Percentiles rank a stretch among this genome's conserved stretches.
These are phyloP conservation scores for Percopsis transmontana DNA, from an alignment of 2,113 vertebrate genomes.

Conservation along the genomic window DNA sequence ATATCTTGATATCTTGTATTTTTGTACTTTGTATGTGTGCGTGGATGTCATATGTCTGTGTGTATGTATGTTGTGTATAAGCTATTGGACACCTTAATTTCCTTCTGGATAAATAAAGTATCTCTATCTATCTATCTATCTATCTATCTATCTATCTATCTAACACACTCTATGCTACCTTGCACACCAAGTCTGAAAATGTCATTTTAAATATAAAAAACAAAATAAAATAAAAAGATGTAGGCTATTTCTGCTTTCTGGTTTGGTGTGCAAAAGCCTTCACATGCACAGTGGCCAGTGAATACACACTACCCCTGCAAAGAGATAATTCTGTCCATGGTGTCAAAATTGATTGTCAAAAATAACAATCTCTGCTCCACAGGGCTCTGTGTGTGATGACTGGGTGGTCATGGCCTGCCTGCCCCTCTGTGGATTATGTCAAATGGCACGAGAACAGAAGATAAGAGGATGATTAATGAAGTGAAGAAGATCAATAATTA, in stretches of 20 bases:
- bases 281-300: not conserved
- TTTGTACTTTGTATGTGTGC: not conserved
- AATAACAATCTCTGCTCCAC: conserved; percentile 19
- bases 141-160: too few species aligned
- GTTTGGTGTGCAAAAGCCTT: not conserved
- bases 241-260: not conserved
- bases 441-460: conserved; percentile 80
- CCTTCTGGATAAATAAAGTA: too few species aligned
- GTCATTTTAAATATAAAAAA: not conserved
- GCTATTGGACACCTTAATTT: too few species aligned
- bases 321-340: too few species aligned
- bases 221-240: not conserved
- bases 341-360: not conserved
- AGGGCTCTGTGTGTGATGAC: conserved; percentile 80
- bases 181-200: too few species aligned
- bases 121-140: too few species aligned
- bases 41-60: too few species aligned
- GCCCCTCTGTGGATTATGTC: conserved; percentile 75
- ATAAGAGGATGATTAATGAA: conserved; percentile 53
- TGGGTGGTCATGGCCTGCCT: conserved; percentile 76
- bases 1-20: not conserved
- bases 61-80: too few species aligned
- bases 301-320: too few species aligned
- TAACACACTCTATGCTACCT: too few species aligned
- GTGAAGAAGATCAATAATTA: not conserved